Conservation (phyloP, 2,888 invertebrate genomes). For the Antitype chi region DNA sequence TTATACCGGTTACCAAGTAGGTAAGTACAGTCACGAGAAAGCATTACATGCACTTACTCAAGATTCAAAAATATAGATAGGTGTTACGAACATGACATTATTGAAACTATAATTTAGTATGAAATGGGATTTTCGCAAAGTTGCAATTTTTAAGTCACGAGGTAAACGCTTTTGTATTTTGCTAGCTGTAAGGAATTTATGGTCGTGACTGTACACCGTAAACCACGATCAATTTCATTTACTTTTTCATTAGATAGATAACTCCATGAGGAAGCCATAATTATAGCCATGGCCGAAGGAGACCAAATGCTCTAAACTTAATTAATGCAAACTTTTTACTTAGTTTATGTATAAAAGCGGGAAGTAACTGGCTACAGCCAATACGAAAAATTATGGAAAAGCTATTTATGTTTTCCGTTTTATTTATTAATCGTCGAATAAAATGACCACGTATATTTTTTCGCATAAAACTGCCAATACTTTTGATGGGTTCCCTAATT, state of each 20-base stretch:
- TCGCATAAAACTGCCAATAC: neutral
- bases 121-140: neutral
- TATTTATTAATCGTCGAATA: conserved; percentile 18
- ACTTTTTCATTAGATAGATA: neutral
- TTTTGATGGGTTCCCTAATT: neutral
- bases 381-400: conserved; percentile 2
- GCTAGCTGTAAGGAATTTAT: neutral
- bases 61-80: neutral
- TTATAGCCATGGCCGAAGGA: neutral
- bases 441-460: neutral
- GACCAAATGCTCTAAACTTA: neutral
- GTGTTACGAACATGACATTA: neutral
- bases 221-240: neutral
- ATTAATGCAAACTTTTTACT: conserved; percentile 5
- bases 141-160: neutral
- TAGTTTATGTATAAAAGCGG: neutral
- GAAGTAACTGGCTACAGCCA: neutral
- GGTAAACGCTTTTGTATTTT: neutral
- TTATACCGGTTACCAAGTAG: neutral
- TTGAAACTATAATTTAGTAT: neutral
- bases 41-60: neutral
- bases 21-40: neutral
- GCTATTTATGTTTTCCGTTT: conserved; percentile 8
- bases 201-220: neutral
- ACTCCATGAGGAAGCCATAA: neutral